Base-by-base conservation (phyloP, 2,888 invertebrate genomes). In the Amiota communis region DNA sequence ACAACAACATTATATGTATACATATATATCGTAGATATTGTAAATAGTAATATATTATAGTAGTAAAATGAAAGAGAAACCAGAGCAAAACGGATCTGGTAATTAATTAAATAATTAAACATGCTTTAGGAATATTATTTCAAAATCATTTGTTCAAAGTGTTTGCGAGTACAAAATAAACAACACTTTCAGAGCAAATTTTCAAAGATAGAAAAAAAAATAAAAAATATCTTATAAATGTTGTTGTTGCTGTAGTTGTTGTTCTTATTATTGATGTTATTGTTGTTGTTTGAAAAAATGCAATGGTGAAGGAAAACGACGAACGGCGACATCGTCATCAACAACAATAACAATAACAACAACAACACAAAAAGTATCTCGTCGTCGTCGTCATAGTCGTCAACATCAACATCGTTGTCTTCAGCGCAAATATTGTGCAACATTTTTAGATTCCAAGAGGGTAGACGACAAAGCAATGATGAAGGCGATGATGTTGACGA, bases 31-130 rank as follows among this genome's bases (percentile, higher is more conserved):
- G 36, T 36, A 36, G 36, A 36, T 6, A 36, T 36, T 36, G 6
- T 23, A 23, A 1, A 2, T 23, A 23, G 23, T 23, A 23, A 23
- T 2, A 23, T 23, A 23, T 6, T 36, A 6, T 36, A 4, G 36
- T 36, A 67, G 36, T 36, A 67, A 51, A 67, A 51, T 20, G 51
- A 20, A 67, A 15, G 53, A 11, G 53, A 53, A 65, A 65, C 12
- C 15, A 68, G 12, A 53, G 73, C 72, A 75, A 81, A 76, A 80
- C 83, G 83, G 83, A 83, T 84, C 79, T 84, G 63, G 80, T 73
- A 77, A 72, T 72, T 78, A 80, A 78, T 80, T 76, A 79, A 73
- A 80, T 75, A 59, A 82, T 82, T 80, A 81, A 77, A 70, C 76
- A 70, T 71, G 73, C 73, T 48, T 51, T 36, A 36, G 36, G 36